Percentiles rank a stretch among this genome's conserved stretches.
phyloP scores from a whole-genome alignment of 2,113 vertebrate species.

The Panthera uncia region DNA sequence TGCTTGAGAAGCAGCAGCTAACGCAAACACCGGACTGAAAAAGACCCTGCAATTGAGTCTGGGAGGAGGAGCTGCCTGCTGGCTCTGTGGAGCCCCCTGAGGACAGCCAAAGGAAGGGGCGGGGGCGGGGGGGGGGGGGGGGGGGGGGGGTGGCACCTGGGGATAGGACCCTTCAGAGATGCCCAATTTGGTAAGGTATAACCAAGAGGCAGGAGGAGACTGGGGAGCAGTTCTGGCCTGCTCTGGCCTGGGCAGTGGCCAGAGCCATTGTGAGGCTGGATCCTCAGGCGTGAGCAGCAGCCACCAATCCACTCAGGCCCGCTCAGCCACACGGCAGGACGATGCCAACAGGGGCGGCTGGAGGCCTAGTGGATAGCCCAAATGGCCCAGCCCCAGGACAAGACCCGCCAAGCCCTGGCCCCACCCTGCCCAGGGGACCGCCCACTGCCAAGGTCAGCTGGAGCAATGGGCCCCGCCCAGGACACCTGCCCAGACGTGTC shows the following conservation, averaged over 20 bases:
- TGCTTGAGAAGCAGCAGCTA: background rate
- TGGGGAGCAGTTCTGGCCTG: background rate
- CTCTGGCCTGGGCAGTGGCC: background rate
- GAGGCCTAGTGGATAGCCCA: background rate
- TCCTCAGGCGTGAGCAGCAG: background rate
- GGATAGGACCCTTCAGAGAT: background rate
- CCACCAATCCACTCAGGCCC: background rate
- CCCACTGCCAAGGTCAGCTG: background rate
- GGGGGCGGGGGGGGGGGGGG: too few species aligned
- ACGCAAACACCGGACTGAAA: background rate
- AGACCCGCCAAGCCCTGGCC: background rate
- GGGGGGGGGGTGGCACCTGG: too few species aligned
- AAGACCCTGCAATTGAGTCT: too few species aligned
- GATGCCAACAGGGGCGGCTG: background rate
- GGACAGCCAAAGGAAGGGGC: background rate
- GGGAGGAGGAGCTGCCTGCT: background rate
- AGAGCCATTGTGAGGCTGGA: background rate
- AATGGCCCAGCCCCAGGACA: background rate
- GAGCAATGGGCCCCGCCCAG: background rate
- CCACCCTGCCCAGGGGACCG: background rate
- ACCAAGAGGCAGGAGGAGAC: background rate
- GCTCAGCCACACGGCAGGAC: background rate
- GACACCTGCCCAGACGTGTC: background rate
- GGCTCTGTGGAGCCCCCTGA: too few species aligned
- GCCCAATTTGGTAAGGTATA: background rate